A percentile compares a stretch with the other conserved stretches of the same genome.
Evolutionary conservation across 2,113 vertebrate species (phyloP).

Genomic region (Agapornis roseicollis): DNA sequence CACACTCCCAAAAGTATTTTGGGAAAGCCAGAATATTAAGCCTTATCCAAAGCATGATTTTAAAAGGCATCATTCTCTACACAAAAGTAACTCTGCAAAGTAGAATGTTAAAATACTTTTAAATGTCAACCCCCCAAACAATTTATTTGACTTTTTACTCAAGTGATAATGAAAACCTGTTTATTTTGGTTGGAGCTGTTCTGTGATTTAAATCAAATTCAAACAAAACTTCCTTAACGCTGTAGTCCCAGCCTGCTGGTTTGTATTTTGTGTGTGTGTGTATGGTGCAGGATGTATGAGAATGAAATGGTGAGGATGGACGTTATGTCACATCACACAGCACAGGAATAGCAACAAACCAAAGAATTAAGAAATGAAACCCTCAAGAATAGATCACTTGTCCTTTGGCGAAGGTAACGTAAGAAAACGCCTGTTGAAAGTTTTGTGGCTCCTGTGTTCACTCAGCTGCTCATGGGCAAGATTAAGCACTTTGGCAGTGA

Average conservation of each 20-base stretch:
- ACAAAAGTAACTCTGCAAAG: neutral
- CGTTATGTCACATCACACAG: neutral
- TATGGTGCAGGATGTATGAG: neutral
- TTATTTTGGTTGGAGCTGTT: neutral
- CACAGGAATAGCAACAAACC: neutral
- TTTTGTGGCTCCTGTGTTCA: neutral
- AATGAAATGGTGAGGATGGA: neutral
- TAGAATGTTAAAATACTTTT: neutral
- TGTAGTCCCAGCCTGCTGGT: neutral
- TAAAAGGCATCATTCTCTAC: neutral
- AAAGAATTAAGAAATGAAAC: neutral
- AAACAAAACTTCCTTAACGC: neutral
- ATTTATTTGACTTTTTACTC: neutral
- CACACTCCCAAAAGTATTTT: neutral
- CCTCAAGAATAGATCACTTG: neutral
- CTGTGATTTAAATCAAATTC: neutral
- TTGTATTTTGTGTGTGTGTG: neutral
- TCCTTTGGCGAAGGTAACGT: neutral
- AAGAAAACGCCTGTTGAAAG: neutral
- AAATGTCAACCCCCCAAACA: neutral
- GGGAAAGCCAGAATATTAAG: neutral
- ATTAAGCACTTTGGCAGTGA: neutral
- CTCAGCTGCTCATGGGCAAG: neutral
- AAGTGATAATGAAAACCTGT: neutral
- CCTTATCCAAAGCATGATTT: neutral